Evolutionary conservation across 2,113 vertebrate genomes (phyloP).

Genomic region (Phycodurus eques): DNA sequence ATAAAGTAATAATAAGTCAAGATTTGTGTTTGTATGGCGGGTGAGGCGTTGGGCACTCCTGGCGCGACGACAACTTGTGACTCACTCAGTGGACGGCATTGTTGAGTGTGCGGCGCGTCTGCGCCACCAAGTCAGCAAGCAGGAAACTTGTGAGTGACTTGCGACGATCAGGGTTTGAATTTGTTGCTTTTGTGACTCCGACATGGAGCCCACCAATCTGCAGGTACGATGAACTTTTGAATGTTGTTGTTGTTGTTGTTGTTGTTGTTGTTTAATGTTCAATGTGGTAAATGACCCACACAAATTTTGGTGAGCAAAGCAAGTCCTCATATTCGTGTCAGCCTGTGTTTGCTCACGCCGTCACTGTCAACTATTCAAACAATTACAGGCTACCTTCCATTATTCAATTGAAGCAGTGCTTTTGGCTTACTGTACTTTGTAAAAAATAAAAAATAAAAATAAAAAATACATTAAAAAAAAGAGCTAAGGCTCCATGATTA

Average conservation of each 20-base stretch:
- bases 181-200: constrained; percentile 13
- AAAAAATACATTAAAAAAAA: background rate
- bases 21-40: background rate
- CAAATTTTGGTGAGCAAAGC: background rate
- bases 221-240: constrained; percentile 56
- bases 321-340: background rate
- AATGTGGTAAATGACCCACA: background rate
- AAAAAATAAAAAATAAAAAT: no score
- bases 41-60: background rate
- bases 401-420: background rate
- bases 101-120: background rate
- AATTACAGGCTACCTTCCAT: background rate
- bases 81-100: constrained; percentile 35
- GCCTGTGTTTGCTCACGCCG: background rate
- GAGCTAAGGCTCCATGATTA: background rate
- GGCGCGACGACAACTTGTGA: constrained; percentile 41
- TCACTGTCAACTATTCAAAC: background rate
- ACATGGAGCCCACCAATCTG: constrained; percentile 72
- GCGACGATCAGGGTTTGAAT: background rate
- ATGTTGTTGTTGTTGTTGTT: background rate
- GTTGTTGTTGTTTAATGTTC: background rate
- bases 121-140: constrained; percentile 33
- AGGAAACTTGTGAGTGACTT: constrained; percentile 44
- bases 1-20: background rate
- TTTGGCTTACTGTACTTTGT: background rate